Evolutionary conservation across 1,140 invertebrate genomes (phyloP).

Genomic region (Aphidius ervi): DNA sequence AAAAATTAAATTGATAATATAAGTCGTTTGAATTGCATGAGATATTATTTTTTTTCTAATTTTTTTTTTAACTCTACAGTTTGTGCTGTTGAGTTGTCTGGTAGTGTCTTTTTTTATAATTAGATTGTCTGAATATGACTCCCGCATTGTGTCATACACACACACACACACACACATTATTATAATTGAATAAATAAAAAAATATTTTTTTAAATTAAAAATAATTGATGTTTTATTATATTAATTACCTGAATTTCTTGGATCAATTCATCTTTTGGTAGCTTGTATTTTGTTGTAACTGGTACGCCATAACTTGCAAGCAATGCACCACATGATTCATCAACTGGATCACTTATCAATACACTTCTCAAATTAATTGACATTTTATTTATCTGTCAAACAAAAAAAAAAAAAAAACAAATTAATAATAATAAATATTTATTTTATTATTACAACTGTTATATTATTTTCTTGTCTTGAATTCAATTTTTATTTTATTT

Average conservation of each 20-base stretch:
- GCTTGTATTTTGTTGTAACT: constrained; percentile 77
- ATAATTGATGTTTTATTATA: background rate
- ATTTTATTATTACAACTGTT: too few species aligned
- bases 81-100: too few species aligned
- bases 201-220: background rate
- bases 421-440: too few species aligned
- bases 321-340: constrained; percentile 76
- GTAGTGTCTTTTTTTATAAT: too few species aligned
- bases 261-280: constrained; percentile 78
- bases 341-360: constrained; percentile 89
- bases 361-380: constrained; percentile 59
- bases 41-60: too few species aligned
- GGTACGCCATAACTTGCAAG: constrained; percentile 72
- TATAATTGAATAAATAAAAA: background rate
- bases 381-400: constrained; percentile 36
- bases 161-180: background rate
- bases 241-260: constrained; percentile 74
- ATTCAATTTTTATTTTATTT: too few species aligned
- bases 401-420: too few species aligned
- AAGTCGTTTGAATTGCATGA: too few species aligned
- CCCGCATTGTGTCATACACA: background rate
- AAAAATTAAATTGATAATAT: too few species aligned
- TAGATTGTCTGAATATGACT: too few species aligned
- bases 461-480: too few species aligned
- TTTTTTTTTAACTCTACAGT: too few species aligned